Percentiles rank a stretch among this genome's conserved stretches.
These are phyloP conservation scores for Hipparchia sbordonii DNA, from an alignment of 2,888 invertebrate genomes.

Conservation along the genomic window DNA sequence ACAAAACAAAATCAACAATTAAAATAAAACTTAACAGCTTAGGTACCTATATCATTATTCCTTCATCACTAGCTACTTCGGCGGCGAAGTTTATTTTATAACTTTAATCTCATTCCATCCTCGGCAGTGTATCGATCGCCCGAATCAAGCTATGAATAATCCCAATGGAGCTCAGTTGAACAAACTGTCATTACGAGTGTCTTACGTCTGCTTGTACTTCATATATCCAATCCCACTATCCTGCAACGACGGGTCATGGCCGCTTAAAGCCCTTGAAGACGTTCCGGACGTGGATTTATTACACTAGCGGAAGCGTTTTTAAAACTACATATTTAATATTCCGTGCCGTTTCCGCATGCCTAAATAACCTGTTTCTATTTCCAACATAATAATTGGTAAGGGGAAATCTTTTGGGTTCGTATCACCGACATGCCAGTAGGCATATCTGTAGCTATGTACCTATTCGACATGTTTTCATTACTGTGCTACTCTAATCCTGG, in stretches of 20 bases:
- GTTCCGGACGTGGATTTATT: slow-evolving; percentile 66
- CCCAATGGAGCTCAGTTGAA: slow-evolving; percentile 48
- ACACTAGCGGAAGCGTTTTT: slow-evolving; percentile 57
- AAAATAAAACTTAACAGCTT: not conserved
- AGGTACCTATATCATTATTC: not conserved
- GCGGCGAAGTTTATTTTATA: slow-evolving; percentile 21
- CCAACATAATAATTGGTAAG: not conserved
- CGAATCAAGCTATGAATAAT: slow-evolving; percentile 45
- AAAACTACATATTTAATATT: not conserved
- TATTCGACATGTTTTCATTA: no score
- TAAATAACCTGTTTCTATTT: not conserved
- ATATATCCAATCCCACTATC: slow-evolving; percentile 53
- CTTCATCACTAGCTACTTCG: not conserved
- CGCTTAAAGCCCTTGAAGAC: slow-evolving; percentile 81
- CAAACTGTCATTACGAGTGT: slow-evolving; percentile 50
- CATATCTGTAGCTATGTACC: no score
- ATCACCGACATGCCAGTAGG: no score
- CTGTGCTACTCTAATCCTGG: no score
- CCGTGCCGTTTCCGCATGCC: not conserved
- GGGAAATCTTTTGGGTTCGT: no score
- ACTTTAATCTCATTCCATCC: slow-evolving; percentile 29
- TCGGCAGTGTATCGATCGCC: slow-evolving; percentile 38
- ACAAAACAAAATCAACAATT: not conserved
- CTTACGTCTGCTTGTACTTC: slow-evolving; percentile 40
- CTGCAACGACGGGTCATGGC: slow-evolving; percentile 75